phyloP scores from a whole-genome alignment of 2,797 vertebrate species.

The Rhinella marina region DNA sequence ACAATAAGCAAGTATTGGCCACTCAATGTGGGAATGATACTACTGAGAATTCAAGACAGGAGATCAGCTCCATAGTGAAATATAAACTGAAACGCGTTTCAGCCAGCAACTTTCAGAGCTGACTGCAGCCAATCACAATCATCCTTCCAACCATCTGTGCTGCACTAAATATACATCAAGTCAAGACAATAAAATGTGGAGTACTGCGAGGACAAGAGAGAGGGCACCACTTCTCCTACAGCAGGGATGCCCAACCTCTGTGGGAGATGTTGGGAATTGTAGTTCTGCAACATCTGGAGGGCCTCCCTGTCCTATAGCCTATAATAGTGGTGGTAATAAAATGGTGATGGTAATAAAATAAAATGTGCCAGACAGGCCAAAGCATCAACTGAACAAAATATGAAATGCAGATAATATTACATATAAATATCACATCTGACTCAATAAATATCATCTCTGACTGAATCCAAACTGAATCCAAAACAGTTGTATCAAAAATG shows the following conservation, averaged over 20 bases:
- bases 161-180: slow-evolving; percentile 35
- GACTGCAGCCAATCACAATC: slow-evolving; percentile 35
- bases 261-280: too few species aligned
- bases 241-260: too few species aligned
- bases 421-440: not conserved
- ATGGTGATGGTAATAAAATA: not conserved
- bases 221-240: not conserved
- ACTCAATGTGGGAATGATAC: slow-evolving; percentile 39
- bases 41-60: slow-evolving; percentile 42
- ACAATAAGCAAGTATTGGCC: slow-evolving; percentile 34
- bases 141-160: slow-evolving; percentile 42
- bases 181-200: slow-evolving; percentile 50
- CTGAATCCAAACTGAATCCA: not conserved
- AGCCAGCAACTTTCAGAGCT: slow-evolving; percentile 17
- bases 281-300: too few species aligned
- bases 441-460: not conserved
- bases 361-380: not conserved
- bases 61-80: slow-evolving; percentile 13
- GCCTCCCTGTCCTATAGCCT: not conserved
- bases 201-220: not conserved
- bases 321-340: not conserved
- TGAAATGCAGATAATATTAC: not conserved
- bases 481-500: not conserved
- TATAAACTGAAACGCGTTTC: slow-evolving; percentile 39
- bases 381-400: not conserved